Evolutionary conservation across 2,888 invertebrate genomes (phyloP).

Genomic region (Mimumesa dahlbomi): DNA sequence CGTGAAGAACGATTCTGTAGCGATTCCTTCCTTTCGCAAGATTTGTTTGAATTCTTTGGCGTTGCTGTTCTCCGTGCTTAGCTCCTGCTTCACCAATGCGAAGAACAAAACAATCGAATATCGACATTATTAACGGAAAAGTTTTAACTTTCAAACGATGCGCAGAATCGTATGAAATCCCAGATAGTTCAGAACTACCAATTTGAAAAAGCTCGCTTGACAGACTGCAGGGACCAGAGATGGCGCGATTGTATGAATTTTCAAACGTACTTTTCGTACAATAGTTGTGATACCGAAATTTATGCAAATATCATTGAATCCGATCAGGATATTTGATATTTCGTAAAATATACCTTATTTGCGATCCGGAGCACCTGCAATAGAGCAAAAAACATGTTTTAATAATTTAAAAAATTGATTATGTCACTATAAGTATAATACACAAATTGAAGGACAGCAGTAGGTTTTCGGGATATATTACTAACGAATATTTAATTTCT

Average conservation of each 20-base stretch:
- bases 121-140: neutral
- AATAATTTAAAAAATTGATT: too few species aligned
- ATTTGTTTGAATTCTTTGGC: too few species aligned
- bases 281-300: too few species aligned
- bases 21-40: too few species aligned
- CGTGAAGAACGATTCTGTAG: too few species aligned
- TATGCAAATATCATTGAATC: too few species aligned
- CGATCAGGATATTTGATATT: too few species aligned
- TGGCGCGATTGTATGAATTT: slow-evolving; percentile 48
- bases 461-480: neutral
- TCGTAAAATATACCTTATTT: too few species aligned
- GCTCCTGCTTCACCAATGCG: neutral
- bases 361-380: too few species aligned
- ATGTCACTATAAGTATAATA: neutral
- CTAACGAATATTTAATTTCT: neutral
- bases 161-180: neutral
- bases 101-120: slow-evolving; percentile 8
- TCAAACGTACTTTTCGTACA: slow-evolving; percentile 25
- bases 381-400: too few species aligned
- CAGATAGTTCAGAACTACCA: slow-evolving; percentile 24
- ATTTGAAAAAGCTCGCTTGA: slow-evolving; percentile 37
- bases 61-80: too few species aligned
- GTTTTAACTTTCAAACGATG: slow-evolving; percentile 27
- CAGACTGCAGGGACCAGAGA: slow-evolving; percentile 11
- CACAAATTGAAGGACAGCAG: neutral